Percentiles rank a stretch among this genome's conserved stretches.
phyloP scores from a whole-genome alignment of 2,797 vertebrate species.

The Sebastes hubbsi region DNA sequence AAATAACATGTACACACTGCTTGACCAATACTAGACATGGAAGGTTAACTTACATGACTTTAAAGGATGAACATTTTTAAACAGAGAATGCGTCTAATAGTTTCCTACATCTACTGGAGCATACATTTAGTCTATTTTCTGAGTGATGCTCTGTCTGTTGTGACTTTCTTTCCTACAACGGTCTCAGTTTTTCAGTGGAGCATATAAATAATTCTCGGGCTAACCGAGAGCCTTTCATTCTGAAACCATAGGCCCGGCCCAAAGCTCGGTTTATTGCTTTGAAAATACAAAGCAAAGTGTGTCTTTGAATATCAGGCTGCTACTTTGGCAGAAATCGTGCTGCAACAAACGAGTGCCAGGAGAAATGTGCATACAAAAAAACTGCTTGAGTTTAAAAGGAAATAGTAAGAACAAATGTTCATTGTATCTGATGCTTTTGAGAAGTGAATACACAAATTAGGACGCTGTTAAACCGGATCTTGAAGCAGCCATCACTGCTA shows the following conservation, averaged over 20 bases:
- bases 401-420: not conserved
- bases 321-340: slow-evolving; percentile 7
- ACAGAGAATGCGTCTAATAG: not conserved
- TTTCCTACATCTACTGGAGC: not conserved
- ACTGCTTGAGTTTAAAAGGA: not conserved
- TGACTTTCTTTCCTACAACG: not conserved
- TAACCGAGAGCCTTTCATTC: slow-evolving; percentile 9
- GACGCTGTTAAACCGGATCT: not conserved
- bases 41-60: not conserved
- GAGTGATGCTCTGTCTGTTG: not conserved
- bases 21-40: too few relatives aligned
- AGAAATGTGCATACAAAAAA: not conserved
- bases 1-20: too few relatives aligned
- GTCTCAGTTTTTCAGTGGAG: not conserved
- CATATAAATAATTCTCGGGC: slow-evolving; percentile 16
- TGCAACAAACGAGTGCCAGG: not conserved
- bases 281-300: slow-evolving; percentile 9
- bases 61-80: too few relatives aligned
- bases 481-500: not conserved
- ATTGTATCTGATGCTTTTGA: not conserved
- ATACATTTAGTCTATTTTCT: not conserved
- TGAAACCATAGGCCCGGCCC: not conserved
- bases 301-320: slow-evolving; percentile 8
- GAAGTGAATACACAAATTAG: not conserved
- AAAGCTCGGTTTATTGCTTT: slow-evolving; percentile 11